Conservation (phyloP, 2,888 invertebrate species). For the Papilio elwesi region DNA sequence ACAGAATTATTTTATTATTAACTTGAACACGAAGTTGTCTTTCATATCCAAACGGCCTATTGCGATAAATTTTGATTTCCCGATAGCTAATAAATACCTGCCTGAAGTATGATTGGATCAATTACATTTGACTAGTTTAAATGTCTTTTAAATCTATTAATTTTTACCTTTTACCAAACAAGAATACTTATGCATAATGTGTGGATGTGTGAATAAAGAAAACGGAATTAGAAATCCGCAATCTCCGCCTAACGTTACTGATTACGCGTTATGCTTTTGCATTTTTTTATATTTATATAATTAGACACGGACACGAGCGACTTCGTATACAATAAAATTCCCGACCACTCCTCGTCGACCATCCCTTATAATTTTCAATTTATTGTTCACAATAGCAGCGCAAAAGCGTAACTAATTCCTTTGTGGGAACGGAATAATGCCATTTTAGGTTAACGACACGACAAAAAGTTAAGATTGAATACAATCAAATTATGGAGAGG, state of each 20-base stretch:
- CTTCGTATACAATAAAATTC: conserved; percentile 36
- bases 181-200: too few species aligned
- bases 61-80: too few species aligned
- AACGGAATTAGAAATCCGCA: not conserved
- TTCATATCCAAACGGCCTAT: too few species aligned
- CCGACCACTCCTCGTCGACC: conserved; percentile 39
- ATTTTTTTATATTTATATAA: conserved; percentile 12
- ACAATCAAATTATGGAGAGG: too few species aligned
- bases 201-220: too few species aligned
- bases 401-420: conserved; percentile 53
- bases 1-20: too few species aligned
- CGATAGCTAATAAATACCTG: too few species aligned
- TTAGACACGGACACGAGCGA: conserved; percentile 23
- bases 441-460: conserved; percentile 42
- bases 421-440: conserved; percentile 44
- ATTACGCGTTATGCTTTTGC: not conserved
- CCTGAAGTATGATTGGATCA: too few species aligned
- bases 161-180: too few species aligned
- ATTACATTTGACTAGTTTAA: too few species aligned
- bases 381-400: conserved; percentile 48
- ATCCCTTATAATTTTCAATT: conserved; percentile 51
- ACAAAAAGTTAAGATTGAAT: not conserved
- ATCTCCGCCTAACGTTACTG: not conserved
- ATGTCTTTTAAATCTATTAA: too few species aligned
- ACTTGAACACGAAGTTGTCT: too few species aligned